Evolutionary conservation across 2,113 vertebrate genomes (phyloP).

Genomic region (Melozone crissalis): DNA sequence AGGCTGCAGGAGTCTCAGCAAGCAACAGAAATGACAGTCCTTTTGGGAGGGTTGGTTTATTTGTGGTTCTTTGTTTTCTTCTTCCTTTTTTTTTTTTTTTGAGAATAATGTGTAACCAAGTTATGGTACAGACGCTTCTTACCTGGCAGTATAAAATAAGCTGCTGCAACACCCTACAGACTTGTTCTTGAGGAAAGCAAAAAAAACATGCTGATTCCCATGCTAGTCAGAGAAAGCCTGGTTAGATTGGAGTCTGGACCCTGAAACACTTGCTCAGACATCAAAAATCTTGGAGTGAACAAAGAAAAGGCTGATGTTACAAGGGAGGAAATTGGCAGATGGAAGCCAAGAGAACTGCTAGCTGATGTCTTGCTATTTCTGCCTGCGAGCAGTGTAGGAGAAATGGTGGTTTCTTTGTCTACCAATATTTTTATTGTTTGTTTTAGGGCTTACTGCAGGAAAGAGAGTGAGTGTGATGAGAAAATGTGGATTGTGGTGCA

Average conservation of each 20-base stretch:
- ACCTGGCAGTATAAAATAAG: neutral
- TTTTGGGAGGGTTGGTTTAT: neutral
- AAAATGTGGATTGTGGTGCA: neutral
- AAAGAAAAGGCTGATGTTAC: neutral
- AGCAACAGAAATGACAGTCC: neutral
- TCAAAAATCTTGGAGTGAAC: neutral
- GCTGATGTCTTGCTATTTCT: neutral
- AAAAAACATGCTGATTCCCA: neutral
- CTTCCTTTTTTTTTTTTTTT: neutral
- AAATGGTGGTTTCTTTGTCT: neutral
- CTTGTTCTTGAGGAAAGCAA: neutral
- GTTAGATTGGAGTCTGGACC: neutral
- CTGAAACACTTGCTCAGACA: neutral
- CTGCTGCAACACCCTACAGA: neutral
- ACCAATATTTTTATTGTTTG: neutral
- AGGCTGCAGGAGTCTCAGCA: neutral
- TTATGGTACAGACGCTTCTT: neutral
- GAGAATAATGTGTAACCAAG: neutral
- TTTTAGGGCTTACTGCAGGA: slow-evolving; percentile 1
- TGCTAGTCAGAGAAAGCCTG: neutral
- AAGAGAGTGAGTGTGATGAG: slow-evolving; percentile 1
- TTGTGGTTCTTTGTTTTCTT: neutral
- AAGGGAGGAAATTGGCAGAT: neutral
- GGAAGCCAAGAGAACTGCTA: neutral
- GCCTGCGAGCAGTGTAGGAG: neutral